A percentile compares a stretch with the other conserved stretches of the same genome.
phyloP scores from a whole-genome alignment of 2,797 vertebrate genomes.

The Ciconia nigra region DNA sequence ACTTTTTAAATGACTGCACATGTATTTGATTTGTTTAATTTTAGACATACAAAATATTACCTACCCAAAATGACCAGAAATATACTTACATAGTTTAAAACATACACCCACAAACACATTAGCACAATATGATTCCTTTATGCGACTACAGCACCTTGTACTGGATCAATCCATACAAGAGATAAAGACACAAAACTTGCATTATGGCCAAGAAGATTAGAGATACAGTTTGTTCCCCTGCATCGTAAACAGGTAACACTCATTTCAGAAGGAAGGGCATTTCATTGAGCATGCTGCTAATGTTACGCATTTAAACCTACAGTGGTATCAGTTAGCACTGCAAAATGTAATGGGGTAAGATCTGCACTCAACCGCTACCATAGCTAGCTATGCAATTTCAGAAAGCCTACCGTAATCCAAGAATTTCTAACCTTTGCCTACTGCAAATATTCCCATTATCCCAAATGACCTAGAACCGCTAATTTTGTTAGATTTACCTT shows the following conservation, averaged over 20 bases:
- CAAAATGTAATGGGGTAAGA: not conserved
- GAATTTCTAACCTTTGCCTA: not conserved
- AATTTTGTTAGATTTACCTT: not conserved
- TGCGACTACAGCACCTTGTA: not conserved
- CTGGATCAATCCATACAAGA: not conserved
- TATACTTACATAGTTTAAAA: not conserved
- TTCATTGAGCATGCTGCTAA: not conserved
- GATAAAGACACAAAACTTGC: not conserved
- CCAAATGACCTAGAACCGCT: not conserved
- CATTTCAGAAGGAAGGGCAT: not conserved
- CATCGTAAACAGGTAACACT: not conserved
- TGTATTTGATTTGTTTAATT: not conserved
- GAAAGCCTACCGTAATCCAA: not conserved
- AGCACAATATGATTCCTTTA: not conserved
- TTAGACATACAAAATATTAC: not conserved
- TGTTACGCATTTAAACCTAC: not conserved
- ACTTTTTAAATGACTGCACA: not conserved
- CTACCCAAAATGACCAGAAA: not conserved
- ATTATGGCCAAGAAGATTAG: not conserved
- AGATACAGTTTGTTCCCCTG: not conserved
- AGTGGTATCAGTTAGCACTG: not conserved
- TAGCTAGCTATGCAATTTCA: not conserved
- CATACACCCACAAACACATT: not conserved
- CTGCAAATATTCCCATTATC: not conserved
- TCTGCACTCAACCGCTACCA: not conserved